phyloP scores from a whole-genome alignment of 2,113 vertebrate genomes.

The Calidris pugnax region DNA sequence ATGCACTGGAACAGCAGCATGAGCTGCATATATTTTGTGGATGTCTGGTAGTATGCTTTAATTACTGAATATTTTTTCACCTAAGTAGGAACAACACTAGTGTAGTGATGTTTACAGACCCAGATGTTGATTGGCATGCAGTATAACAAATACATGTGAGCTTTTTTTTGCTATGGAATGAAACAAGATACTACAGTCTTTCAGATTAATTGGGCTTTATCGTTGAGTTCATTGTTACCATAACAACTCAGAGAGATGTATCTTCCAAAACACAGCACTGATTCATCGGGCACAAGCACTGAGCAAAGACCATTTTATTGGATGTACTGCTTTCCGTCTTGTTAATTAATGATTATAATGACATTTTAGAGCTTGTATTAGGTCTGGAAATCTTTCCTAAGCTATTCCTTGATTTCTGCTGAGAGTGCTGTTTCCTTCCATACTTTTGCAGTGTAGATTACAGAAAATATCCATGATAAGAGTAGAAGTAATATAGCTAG shows the following conservation, averaged over 20 bases:
- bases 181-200: constrained; percentile 12
- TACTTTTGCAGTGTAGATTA: neutral
- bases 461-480: neutral
- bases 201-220: constrained; percentile 44
- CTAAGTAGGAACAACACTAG: neutral
- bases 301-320: neutral
- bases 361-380: constrained; percentile 8
- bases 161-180: neutral
- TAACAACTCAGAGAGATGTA: constrained; percentile 50
- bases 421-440: neutral
- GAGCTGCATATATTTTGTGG: neutral
- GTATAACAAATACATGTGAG: constrained; percentile 6
- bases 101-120: constrained; percentile 1
- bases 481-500: neutral
- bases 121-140: neutral
- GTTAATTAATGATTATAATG: constrained; percentile 11
- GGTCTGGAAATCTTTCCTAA: neutral
- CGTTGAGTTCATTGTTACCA: constrained; percentile 38
- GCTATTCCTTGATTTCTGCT: neutral
- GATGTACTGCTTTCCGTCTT: neutral
- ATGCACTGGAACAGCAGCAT: neutral
- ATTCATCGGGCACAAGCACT: constrained; percentile 1
- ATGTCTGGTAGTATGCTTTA: neutral
- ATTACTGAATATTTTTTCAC: constrained; percentile 15
- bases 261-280: constrained; percentile 24